Evolutionary conservation across 2,113 vertebrate genomes (phyloP).

Genomic region (Manacus vitellinus): DNA sequence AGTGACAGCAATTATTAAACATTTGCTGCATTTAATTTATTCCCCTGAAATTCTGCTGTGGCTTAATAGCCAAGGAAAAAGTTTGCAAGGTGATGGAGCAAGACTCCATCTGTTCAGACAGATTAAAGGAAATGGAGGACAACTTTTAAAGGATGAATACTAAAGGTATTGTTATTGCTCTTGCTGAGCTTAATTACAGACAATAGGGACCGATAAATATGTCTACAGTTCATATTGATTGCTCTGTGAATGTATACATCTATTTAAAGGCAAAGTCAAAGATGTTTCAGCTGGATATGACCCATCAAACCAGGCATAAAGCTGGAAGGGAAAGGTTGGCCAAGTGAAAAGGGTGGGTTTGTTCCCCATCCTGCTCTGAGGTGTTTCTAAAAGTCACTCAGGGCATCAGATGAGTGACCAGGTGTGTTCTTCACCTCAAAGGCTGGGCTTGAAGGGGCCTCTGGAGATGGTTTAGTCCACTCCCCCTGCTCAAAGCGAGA

Average conservation of each 20-base stretch:
- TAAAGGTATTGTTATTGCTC: slow-evolving; percentile 47
- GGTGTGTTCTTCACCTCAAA: not conserved
- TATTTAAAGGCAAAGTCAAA: slow-evolving; percentile 18
- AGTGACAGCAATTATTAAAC: not conserved
- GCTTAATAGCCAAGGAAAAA: slow-evolving; percentile 3
- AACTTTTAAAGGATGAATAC: not conserved
- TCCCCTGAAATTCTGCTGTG: not conserved
- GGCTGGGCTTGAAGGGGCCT: not conserved
- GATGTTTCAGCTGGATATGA: not conserved
- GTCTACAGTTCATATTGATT: not conserved
- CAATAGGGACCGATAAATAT: slow-evolving; percentile 50
- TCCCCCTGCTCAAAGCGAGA: not conserved
- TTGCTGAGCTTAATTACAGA: slow-evolving; percentile 42
- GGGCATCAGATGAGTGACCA: fast-evolving
- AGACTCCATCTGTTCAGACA: slow-evolving; percentile 56
- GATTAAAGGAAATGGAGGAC: slow-evolving; percentile 22
- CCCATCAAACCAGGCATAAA: not conserved
- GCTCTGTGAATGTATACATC: not conserved
- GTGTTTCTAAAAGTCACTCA: not conserved
- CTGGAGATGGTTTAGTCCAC: not conserved
- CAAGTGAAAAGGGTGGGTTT: fast-evolving
- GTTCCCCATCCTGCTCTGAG: no score
- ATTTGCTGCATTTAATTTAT: not conserved
- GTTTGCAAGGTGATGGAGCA: slow-evolving; percentile 47
- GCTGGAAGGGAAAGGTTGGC: not conserved